Evolutionary conservation across 2,888 invertebrate species (phyloP), one percentile per base, ranked within the genome.

Genomic region (Lordiphosa andalusiaca): DNA sequence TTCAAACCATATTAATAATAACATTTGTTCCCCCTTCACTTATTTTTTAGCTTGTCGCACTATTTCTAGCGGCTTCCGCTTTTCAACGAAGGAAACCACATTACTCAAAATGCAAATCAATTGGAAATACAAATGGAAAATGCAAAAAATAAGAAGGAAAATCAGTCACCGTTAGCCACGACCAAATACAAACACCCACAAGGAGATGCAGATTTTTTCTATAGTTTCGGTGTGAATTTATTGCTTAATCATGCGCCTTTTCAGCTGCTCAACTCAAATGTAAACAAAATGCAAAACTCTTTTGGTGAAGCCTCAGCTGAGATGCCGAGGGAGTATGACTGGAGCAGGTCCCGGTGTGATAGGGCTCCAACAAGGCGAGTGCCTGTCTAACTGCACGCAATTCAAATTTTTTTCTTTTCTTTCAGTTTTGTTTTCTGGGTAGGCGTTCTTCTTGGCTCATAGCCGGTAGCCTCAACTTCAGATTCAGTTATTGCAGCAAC

Each of bases 191-290:
- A 55, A 44, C 35, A 61, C 52, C 71, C 52, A 49, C 58, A 54
- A 25, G 50, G 42, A 58, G 39, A 10, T 13, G 10, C 19, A 62
- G 66, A 16, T 65, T 62, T 56, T 48, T 41, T 38, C 46, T 49
- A 54, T 55, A 54, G 54, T 37, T 50, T 55, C 25, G 37, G 80
- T 76, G 80, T 64, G 69, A 80, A 76, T 80, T 76, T 76, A 76
- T 76, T 76, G 76, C 76, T 76, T 76, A 80, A 76, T 76, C 76
- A 76, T 76, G 63, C 63, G 67, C 61, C 67, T 69, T 70, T 64
- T 55, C 30, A 53, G 44, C 51, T 51, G 37, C 54, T 50, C 55
- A 42, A 49, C 60, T 55, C 65, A 57, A 56, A 75, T 68, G 75
- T 55, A 78, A 76, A 73, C 64, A 44, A 25, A 37, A 44, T 35